Conservation (phyloP, 53 echinoderm and acorn worm species). For the Henricia sp. region DNA sequence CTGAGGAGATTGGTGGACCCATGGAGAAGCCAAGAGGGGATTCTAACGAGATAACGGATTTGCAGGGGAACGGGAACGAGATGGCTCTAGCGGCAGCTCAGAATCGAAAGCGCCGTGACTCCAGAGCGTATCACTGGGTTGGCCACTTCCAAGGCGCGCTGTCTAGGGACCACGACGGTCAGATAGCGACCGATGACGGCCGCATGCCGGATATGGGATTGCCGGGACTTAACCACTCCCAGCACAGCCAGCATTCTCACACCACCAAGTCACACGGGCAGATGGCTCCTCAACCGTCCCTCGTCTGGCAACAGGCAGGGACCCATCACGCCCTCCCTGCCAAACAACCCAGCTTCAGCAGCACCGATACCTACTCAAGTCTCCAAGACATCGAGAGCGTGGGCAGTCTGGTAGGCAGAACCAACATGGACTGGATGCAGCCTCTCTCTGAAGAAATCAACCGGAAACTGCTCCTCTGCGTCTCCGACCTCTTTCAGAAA, state of each 20-base stretch:
- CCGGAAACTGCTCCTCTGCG: constrained; percentile 66
- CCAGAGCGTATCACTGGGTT: constrained; percentile 69
- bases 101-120: constrained; percentile 20
- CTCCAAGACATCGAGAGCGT: constrained; percentile 69
- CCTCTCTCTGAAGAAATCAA: constrained; percentile 48
- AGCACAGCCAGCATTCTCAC: neutral
- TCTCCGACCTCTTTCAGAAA: constrained; percentile 81
- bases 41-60: neutral
- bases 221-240: neutral
- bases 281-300: constrained; percentile 2
- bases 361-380: constrained; percentile 64
- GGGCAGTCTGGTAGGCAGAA: constrained; percentile 49
- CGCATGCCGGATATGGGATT: neutral
- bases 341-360: neutral
- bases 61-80: neutral
- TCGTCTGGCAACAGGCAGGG: constrained; percentile 17
- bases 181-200: neutral
- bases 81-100: neutral
- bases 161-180: constrained; percentile 36
- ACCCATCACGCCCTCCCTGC: neutral
- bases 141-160: constrained; percentile 60
- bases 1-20: neutral
- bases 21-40: neutral
- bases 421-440: constrained; percentile 40
- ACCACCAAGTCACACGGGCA: neutral